phyloP scores from a whole-genome alignment of 2,888 invertebrate species.

The Cordilura impudica region DNA sequence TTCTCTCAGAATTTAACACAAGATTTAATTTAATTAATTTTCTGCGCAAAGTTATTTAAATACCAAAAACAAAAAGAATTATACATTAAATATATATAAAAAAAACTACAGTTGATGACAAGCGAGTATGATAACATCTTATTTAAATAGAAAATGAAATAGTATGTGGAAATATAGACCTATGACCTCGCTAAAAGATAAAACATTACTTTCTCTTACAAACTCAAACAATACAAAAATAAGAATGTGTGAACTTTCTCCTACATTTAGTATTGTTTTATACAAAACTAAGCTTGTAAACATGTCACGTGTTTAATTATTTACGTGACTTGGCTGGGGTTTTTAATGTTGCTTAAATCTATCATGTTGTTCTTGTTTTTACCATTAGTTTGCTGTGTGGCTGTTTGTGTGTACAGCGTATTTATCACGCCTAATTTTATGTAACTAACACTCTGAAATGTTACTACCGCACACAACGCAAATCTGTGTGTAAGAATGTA shows the following conservation, averaged over 20 bases:
- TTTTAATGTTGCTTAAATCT: conserved; percentile 49
- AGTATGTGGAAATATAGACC: conserved; percentile 47
- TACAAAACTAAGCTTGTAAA: conserved; percentile 67
- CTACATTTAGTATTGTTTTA: not conserved
- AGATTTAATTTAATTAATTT: too few relatives aligned
- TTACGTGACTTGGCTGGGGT: conserved; percentile 78
- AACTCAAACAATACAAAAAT: not conserved
- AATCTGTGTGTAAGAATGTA: too few relatives aligned
- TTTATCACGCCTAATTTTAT: conserved; percentile 58
- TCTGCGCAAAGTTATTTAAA: not conserved
- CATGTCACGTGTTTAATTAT: conserved; percentile 79
- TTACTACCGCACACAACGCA: not conserved
- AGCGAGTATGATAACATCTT: conserved; percentile 55
- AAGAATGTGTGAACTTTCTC: not conserved
- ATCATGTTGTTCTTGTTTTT: not conserved
- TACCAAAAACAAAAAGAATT: not conserved
- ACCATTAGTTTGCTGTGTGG: conserved; percentile 10
- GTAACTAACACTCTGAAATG: conserved; percentile 47
- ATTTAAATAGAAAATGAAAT: conserved; percentile 49
- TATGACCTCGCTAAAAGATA: conserved; percentile 56
- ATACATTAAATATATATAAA: too few relatives aligned
- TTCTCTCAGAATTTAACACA: too few relatives aligned
- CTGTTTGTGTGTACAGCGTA: not conserved
- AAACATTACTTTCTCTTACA: conserved; percentile 29
- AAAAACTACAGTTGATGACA: conserved; percentile 37